Conservation (phyloP, 2,888 invertebrate species). For the Ennomos quercinarius region DNA sequence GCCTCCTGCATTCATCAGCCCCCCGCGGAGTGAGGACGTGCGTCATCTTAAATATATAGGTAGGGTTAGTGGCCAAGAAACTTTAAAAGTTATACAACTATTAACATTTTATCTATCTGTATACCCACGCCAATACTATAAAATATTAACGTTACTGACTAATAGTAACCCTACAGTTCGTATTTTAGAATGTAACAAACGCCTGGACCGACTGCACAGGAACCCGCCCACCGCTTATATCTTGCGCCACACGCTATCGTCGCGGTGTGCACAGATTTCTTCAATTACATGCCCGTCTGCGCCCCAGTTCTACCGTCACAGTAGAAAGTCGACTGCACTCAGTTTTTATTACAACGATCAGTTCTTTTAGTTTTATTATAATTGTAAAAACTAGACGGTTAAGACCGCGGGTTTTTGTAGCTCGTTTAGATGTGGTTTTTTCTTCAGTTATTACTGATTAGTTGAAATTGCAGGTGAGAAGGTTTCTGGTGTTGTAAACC, state of each 20-base stretch:
- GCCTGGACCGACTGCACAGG: too few relatives aligned
- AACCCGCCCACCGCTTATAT: slow-evolving; percentile 4
- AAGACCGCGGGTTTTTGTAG: slow-evolving; percentile 9
- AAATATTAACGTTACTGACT: too few relatives aligned
- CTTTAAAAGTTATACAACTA: too few relatives aligned
- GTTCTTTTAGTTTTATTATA: slow-evolving; percentile 28
- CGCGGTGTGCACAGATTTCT: slow-evolving; percentile 70
- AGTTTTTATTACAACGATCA: slow-evolving; percentile 34
- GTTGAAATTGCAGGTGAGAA: not conserved
- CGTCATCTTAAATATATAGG: too few relatives aligned
- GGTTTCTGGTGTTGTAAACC: too few relatives aligned
- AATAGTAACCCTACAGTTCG: too few relatives aligned
- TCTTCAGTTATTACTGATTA: slow-evolving; percentile 3
- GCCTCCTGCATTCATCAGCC: too few relatives aligned
- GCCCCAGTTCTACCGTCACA: slow-evolving; percentile 51
- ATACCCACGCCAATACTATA: too few relatives aligned
- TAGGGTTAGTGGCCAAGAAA: too few relatives aligned
- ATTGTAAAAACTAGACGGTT: slow-evolving; percentile 22
- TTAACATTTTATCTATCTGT: too few relatives aligned
- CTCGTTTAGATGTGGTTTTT: slow-evolving; percentile 1
- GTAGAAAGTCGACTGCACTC: slow-evolving; percentile 62
- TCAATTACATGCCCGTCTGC: slow-evolving; percentile 61
- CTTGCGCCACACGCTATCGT: slow-evolving; percentile 45
- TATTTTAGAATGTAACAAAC: too few relatives aligned
- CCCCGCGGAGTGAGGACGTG: too few relatives aligned